Evolutionary conservation across 2,113 vertebrate genomes (phyloP).

Genomic region (Terrapene triunguis): DNA sequence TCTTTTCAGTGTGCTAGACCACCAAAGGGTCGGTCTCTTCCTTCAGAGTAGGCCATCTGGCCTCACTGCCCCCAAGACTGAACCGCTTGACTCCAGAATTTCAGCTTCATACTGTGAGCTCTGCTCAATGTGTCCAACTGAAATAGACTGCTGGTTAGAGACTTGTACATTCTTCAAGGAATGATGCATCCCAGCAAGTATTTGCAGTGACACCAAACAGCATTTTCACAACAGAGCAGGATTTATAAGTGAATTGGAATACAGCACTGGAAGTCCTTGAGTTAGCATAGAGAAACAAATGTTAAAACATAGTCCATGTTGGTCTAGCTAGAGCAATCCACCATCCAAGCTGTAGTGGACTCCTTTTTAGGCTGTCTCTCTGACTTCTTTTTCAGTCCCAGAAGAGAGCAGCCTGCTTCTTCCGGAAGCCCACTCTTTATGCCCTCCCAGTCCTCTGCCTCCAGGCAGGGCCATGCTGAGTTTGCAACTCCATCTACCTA

Average conservation of each 20-base stretch:
- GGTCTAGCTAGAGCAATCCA: neutral
- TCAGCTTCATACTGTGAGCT: neutral
- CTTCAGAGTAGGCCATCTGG: neutral
- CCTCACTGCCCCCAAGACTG: neutral
- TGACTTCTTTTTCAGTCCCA: neutral
- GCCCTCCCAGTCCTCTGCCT: neutral
- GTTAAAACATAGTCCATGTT: neutral
- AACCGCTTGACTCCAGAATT: neutral
- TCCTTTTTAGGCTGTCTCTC: neutral
- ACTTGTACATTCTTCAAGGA: neutral
- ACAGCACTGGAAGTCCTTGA: neutral
- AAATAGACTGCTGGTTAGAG: neutral
- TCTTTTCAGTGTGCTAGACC: neutral
- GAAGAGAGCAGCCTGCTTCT: neutral
- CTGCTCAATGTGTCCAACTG: neutral
- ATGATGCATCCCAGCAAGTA: neutral
- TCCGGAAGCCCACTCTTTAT: neutral
- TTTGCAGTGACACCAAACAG: neutral
- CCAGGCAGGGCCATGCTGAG: neutral
- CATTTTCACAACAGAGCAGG: neutral
- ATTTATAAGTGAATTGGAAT: neutral
- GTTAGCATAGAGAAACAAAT: neutral
- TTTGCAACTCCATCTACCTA: neutral
- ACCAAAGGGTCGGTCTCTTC: neutral
- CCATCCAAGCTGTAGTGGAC: neutral